phyloP scores from a whole-genome alignment of 2,113 vertebrate genomes.

The Telmatochromis sp. region DNA sequence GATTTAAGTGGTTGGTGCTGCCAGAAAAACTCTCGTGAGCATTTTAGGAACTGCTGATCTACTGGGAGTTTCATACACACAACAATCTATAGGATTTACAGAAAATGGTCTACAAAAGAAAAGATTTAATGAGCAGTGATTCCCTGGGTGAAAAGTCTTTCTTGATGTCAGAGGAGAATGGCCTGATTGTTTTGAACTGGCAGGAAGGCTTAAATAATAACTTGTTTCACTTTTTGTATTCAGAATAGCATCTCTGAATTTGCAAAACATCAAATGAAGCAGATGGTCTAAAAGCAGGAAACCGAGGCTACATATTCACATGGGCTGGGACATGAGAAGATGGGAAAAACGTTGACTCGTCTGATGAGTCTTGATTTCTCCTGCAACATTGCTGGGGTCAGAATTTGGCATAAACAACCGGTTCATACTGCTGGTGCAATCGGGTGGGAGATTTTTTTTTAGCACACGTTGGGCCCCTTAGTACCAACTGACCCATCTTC shows the following conservation, averaged over 20 bases:
- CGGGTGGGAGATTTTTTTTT: not conserved
- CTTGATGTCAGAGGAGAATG: not conserved
- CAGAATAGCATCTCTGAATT: too few species aligned
- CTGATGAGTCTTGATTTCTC: not conserved
- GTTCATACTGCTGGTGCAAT: not conserved
- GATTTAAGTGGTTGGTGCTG: not conserved
- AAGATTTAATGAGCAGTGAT: not conserved
- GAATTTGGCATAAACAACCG: not conserved
- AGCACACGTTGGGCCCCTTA: not conserved
- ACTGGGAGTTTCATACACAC: not conserved
- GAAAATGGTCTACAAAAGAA: not conserved
- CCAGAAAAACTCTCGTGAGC: not conserved
- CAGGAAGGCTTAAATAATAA: too few species aligned
- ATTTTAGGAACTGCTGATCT: not conserved
- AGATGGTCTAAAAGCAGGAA: not conserved
- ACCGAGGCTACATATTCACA: not conserved
- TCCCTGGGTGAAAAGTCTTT: not conserved
- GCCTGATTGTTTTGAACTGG: too few species aligned
- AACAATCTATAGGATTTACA: not conserved
- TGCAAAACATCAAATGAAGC: not conserved
- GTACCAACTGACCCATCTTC: not conserved
- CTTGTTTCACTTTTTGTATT: too few species aligned
- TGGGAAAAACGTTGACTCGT: not conserved
- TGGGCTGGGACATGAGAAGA: not conserved
- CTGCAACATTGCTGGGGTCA: not conserved